A percentile compares a stretch with the other conserved stretches of the same genome.
Evolutionary conservation across 2,113 vertebrate species (phyloP).

Genomic region (Brienomyrus longianalis): DNA sequence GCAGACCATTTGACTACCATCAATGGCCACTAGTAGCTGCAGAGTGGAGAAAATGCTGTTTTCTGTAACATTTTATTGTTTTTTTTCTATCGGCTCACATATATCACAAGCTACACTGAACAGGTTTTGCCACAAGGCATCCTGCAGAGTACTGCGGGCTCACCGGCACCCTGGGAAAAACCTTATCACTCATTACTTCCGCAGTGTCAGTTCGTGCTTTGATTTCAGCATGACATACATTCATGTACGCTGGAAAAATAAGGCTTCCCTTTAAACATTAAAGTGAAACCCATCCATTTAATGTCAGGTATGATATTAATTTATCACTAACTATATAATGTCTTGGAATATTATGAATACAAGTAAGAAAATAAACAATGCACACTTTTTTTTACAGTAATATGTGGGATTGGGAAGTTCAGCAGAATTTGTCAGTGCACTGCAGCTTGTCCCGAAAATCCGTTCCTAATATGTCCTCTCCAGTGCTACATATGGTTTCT

Average conservation of each 20-base stretch:
- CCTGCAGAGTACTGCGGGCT: neutral
- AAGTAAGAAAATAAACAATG: neutral
- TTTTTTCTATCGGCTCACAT: neutral
- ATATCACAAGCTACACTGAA: neutral
- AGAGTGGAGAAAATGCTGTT: neutral
- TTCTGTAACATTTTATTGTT: neutral
- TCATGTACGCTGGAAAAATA: neutral
- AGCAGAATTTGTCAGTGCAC: neutral
- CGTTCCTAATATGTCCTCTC: neutral
- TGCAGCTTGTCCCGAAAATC: neutral
- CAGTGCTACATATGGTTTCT: neutral
- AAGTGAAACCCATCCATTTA: neutral
- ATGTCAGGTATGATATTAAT: neutral
- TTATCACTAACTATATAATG: neutral
- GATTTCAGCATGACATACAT: neutral
- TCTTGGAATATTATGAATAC: neutral
- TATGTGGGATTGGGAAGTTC: neutral
- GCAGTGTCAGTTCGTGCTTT: neutral
- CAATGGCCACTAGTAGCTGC: neutral
- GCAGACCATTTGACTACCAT: neutral
- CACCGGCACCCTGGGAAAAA: neutral
- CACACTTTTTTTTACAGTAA: neutral
- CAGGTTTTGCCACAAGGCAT: neutral
- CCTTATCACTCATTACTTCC: neutral
- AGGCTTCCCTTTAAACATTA: neutral